phyloP scores from a whole-genome alignment of 2,888 invertebrate species.

The Bedellia somnulentella region DNA sequence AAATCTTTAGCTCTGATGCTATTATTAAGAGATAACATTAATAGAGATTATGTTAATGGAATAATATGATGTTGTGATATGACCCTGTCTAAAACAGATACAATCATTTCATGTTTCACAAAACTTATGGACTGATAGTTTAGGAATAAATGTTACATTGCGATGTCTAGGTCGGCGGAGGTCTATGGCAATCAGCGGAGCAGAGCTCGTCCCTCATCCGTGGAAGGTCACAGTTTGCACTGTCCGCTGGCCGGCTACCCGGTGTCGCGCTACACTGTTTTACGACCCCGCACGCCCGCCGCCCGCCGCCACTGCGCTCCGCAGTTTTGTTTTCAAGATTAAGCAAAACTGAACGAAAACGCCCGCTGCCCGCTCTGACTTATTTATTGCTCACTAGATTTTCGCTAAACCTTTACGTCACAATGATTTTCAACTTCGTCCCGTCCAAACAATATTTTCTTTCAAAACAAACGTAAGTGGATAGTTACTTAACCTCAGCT shows the following conservation, averaged over 20 bases:
- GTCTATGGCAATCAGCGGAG: constrained; percentile 21
- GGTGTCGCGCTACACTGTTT: constrained; percentile 27
- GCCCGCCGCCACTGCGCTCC: constrained; percentile 18
- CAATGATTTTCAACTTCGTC: no score
- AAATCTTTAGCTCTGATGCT: no score
- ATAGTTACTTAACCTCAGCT: no score
- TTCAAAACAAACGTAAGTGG: no score
- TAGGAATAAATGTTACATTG: no score
- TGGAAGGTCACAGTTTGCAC: constrained; percentile 41
- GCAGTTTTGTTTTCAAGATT: constrained; percentile 47
- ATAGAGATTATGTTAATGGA: no score
- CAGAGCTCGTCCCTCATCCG: constrained; percentile 30
- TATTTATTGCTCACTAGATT: constrained; percentile 6
- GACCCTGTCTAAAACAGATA: no score
- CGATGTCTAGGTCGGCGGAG: not conserved
- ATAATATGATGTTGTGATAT: no score
- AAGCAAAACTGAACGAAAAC: constrained; percentile 34
- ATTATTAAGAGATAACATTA: no score
- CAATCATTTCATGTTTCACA: no score
- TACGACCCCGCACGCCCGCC: constrained; percentile 25
- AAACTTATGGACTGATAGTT: no score
- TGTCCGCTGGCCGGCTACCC: constrained; percentile 18
- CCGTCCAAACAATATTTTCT: no score
- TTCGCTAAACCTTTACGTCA: constrained; percentile 1
- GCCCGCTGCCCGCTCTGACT: constrained; percentile 5